These are phyloP conservation scores for Phocides pigmalion DNA, from an alignment of 1,140 invertebrate species.

Conservation along the genomic window DNA sequence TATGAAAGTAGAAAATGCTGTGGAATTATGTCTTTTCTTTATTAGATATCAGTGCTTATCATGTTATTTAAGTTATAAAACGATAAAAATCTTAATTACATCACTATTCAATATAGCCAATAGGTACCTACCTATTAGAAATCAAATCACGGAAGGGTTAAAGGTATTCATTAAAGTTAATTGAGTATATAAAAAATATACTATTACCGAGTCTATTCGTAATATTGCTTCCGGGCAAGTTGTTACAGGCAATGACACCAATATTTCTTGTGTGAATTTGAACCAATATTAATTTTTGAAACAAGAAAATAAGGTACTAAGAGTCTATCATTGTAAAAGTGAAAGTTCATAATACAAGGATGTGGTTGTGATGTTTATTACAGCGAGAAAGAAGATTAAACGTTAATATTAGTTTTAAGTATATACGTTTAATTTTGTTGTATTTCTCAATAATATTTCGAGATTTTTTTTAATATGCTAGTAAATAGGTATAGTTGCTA, in stretches of 20 bases:
- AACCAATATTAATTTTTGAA: neutral
- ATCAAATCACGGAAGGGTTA: no score
- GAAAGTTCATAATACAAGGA: neutral
- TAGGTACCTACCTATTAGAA: no score
- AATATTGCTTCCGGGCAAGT: neutral
- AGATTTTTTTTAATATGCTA: no score
- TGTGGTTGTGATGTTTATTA: neutral
- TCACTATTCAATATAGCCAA: neutral
- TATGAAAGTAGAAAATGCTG: neutral
- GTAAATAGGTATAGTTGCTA: no score
- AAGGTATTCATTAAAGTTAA: no score
- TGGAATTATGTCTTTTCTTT: neutral
- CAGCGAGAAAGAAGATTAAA: neutral
- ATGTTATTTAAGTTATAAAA: neutral
- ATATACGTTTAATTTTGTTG: no score
- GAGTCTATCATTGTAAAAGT: neutral
- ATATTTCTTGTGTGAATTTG: no score
- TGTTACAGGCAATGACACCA: no score
- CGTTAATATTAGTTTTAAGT: neutral
- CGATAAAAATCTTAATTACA: neutral
- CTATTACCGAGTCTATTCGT: no score
- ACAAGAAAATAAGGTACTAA: no score
- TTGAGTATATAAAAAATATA: neutral
- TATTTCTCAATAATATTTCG: no score
- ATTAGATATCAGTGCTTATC: neutral